phyloP scores from a whole-genome alignment of 2,888 invertebrate genomes.

The Galerucella pusilla region DNA sequence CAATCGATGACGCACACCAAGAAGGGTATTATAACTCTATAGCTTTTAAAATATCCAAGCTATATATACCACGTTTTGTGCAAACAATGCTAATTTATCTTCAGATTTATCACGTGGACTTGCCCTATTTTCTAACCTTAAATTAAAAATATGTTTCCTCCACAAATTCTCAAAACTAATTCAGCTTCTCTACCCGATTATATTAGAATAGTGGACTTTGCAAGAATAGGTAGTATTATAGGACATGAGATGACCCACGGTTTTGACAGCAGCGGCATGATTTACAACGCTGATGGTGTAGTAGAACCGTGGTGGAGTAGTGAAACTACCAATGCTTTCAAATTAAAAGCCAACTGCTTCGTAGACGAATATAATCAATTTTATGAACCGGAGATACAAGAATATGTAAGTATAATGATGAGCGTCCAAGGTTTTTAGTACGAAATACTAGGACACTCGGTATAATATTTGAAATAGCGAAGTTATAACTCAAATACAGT shows the following conservation, averaged over 20 bases:
- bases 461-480: no score
- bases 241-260: slow-evolving; percentile 71
- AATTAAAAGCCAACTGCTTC: slow-evolving; percentile 61
- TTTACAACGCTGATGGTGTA: slow-evolving; percentile 71
- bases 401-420: slow-evolving; percentile 51
- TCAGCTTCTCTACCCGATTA: neutral
- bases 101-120: no score
- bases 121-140: neutral
- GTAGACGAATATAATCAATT: slow-evolving; percentile 64
- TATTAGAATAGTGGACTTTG: slow-evolving; percentile 67
- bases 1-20: no score
- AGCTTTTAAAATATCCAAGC: no score
- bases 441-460: no score
- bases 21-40: no score
- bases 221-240: slow-evolving; percentile 69
- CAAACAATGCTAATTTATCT: no score
- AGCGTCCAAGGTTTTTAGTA: neutral
- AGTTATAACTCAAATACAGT: no score
- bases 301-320: slow-evolving; percentile 60
- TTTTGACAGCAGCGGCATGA: slow-evolving; percentile 60
- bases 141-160: neutral
- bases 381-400: slow-evolving; percentile 59
- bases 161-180: no score
- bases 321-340: slow-evolving; percentile 58
- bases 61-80: no score